Evolutionary conservation across 2,888 invertebrate genomes (phyloP).

Genomic region (Mythimna impura): DNA sequence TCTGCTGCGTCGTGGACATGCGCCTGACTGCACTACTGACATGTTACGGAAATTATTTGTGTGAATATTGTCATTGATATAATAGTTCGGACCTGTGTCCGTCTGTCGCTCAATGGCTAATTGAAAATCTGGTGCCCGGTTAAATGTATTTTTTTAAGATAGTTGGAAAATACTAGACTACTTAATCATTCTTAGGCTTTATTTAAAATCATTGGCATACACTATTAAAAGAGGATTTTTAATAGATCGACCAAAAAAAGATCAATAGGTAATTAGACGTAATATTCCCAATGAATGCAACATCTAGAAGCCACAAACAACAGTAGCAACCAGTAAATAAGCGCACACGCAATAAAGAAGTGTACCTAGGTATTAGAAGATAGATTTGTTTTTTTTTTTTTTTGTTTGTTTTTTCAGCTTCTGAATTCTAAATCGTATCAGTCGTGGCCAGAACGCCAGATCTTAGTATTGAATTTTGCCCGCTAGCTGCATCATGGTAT

Average conservation of each 20-base stretch:
- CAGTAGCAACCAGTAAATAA: neutral
- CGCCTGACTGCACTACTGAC: slow-evolving; percentile 59
- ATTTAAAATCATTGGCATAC: too few species aligned
- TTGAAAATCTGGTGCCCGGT: slow-evolving; percentile 33
- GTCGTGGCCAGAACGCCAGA: neutral
- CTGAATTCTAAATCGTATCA: neutral
- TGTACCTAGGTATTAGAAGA: too few species aligned
- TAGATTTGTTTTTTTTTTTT: too few species aligned
- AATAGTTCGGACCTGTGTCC: slow-evolving; percentile 46
- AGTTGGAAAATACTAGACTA: neutral
- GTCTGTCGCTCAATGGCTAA: slow-evolving; percentile 43
- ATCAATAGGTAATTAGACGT: too few species aligned
- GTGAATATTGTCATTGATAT: slow-evolving; percentile 55
- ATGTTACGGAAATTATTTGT: slow-evolving; percentile 56
- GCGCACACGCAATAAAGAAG: too few species aligned
- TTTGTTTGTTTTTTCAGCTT: too few species aligned
- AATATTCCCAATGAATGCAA: neutral
- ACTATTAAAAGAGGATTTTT: too few species aligned
- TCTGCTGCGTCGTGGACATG: slow-evolving; percentile 56
- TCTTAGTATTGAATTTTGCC: too few species aligned
- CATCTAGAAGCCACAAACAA: neutral
- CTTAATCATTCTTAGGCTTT: too few species aligned
- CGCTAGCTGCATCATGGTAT: too few species aligned
- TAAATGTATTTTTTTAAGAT: neutral
- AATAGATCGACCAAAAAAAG: too few species aligned